phyloP scores from a whole-genome alignment of 2,797 vertebrate species.

The Emys orbicularis region DNA sequence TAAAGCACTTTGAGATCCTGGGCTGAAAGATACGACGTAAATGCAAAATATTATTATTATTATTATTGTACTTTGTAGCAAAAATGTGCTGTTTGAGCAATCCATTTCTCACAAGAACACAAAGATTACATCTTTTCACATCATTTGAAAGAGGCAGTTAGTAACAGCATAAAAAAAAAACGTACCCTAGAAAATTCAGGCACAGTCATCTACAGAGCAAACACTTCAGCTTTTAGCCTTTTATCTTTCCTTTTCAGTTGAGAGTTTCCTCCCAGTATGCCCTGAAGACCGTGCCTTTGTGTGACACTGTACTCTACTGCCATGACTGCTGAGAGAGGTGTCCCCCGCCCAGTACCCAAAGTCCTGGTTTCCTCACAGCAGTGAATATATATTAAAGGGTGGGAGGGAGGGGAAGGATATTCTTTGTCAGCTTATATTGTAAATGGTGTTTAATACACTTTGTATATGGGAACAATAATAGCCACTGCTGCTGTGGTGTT shows the following conservation, averaged over 20 bases:
- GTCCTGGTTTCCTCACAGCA: slow-evolving; percentile 41
- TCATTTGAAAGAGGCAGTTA: slow-evolving; percentile 36
- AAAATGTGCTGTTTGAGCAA: background rate
- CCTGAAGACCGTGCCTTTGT: background rate
- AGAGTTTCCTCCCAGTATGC: slow-evolving; percentile 2
- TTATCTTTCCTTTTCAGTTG: slow-evolving; percentile 34
- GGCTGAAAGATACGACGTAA: background rate
- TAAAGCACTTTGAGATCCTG: background rate
- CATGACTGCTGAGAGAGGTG: background rate
- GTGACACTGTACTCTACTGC: background rate
- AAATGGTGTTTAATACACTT: slow-evolving; percentile 57
- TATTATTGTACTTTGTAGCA: slow-evolving; percentile 2
- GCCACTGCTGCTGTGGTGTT: slow-evolving; percentile 52
- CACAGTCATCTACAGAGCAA: background rate
- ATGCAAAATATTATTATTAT: background rate
- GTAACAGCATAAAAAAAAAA: slow-evolving; percentile 29
- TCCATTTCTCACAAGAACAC: slow-evolving; percentile 15
- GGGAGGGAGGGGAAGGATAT: slow-evolving; percentile 34
- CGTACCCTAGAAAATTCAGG: slow-evolving; percentile 29
- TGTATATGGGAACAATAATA: slow-evolving; percentile 59
- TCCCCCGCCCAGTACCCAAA: background rate
- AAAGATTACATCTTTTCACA: slow-evolving; percentile 45
- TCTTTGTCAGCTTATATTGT: slow-evolving; percentile 69
- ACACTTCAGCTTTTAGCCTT: slow-evolving; percentile 30
- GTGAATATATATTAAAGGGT: slow-evolving; percentile 40